phyloP scores from a whole-genome alignment of 2,797 vertebrate species.

The Dendrocincla tyrannina region DNA sequence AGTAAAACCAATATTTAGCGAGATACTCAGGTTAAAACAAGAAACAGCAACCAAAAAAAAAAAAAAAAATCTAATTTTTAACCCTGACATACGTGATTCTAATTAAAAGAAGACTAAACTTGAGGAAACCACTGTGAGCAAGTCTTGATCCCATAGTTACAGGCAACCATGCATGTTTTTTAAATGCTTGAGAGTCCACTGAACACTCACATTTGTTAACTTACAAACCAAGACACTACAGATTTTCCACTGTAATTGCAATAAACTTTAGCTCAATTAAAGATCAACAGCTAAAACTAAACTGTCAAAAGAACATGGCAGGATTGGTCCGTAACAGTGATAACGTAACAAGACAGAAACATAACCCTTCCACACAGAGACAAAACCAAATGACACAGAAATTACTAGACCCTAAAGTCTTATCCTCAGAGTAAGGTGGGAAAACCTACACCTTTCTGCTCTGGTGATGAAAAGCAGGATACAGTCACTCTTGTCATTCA shows the following conservation, averaged over 20 bases:
- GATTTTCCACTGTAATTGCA: background rate
- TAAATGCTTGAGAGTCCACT: background rate
- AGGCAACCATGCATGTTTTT: background rate
- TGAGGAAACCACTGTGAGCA: background rate
- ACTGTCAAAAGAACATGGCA: background rate
- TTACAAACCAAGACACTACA: background rate
- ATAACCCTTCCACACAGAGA: background rate
- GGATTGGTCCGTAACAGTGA: background rate
- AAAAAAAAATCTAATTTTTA: background rate
- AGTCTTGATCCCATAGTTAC: background rate
- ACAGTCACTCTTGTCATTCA: background rate
- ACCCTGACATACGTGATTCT: background rate
- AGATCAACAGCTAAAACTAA: background rate
- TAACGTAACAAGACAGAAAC: background rate
- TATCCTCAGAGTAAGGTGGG: background rate
- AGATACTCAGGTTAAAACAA: background rate
- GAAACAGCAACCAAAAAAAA: background rate
- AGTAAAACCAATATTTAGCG: background rate
- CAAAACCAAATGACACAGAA: background rate
- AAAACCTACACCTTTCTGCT: background rate
- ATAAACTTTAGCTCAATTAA: background rate
- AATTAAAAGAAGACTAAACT: background rate
- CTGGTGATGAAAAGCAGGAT: background rate
- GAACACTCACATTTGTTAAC: background rate
- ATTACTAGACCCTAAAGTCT: background rate